Base-by-base conservation (phyloP, 2,113 vertebrate genomes). In the Rhinoptilus africanus region DNA sequence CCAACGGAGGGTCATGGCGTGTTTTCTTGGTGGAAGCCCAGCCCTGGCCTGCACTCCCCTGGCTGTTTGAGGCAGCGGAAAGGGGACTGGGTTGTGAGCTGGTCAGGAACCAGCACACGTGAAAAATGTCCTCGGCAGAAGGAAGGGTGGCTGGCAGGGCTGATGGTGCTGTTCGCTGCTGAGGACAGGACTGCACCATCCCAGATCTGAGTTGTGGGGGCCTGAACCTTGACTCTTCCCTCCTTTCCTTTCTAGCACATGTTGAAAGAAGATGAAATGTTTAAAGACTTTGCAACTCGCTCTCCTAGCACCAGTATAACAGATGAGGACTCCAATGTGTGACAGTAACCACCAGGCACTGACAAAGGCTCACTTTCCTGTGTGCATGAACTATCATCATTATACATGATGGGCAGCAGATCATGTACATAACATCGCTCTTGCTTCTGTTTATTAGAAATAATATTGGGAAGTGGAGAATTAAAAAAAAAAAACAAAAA, bases 211-310 rank as follows among this genome's bases (percentile, higher is more conserved):
- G 51, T 2, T 67, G 26, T 68, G 60, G 84, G 37, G 45, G 34
- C 48, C 78, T 16, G 62, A 63, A 23, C 30, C 15, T 45, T 84
- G 67, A 72, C 82, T 84, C 43, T 84, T 24, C 35, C 20, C 18
- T 15, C 62, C 35, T 73, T 96, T 94, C 56, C 89, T 69, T 95
- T 97, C 23, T 94, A 99, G 99, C 99, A 99, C 97, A 99, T 99
- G 99, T 87, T 99, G 64, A 99, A 99, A 96, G 99, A 99, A 62
- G 99, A 99, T 1, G 99, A 99, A 83, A 98, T 99, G 98, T 99
- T 99, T 93, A 99, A 98, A 93, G 99, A 99, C 95, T 97, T 98
- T 83, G 98, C 98, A 0, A 97, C 98, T 30, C 68, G 98, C 75
- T 99, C 99, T 13, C 99, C 99, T 2, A 99, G 98, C 88, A 97